Conservation (phyloP, 2,888 invertebrate genomes). For the Leptopilina drosophilae region DNA sequence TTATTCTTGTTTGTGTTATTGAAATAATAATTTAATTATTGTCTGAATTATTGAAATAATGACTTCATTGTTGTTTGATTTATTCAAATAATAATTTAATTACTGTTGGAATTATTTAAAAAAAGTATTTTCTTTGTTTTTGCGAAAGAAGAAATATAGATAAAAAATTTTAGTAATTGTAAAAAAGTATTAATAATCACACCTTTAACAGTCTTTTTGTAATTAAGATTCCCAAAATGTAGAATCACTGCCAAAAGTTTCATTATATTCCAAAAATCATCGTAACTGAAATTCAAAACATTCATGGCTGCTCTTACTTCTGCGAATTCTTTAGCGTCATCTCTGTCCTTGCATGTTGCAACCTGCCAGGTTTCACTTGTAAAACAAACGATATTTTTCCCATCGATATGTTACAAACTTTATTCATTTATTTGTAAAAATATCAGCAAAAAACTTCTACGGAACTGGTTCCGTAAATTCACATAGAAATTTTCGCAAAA, state of each 20-base stretch:
- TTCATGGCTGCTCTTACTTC: conserved; percentile 95
- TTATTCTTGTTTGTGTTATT: no score
- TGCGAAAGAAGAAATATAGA: no score
- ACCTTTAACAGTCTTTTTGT: conserved; percentile 82
- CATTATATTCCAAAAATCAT: conserved; percentile 91
- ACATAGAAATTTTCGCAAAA: not conserved
- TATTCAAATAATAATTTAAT: no score
- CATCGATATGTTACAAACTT: conserved; percentile 3
- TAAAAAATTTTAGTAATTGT: no score
- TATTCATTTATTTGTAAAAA: not conserved
- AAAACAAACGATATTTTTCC: conserved; percentile 41
- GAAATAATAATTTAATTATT: no score
- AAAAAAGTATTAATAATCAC: no score
- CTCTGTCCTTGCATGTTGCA: conserved; percentile 84
- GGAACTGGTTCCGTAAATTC: no score
- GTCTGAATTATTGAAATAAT: no score
- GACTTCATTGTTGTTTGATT: no score
- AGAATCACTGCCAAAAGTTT: conserved; percentile 91
- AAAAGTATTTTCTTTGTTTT: not conserved
- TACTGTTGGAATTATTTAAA: not conserved
- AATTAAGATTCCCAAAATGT: conserved; percentile 94
- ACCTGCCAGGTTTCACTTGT: conserved; percentile 41
- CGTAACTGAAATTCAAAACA: conserved; percentile 90
- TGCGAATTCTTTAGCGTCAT: conserved; percentile 91
- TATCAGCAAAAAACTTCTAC: no score